Evolutionary conservation across 2,888 invertebrate genomes (phyloP), one percentile per base, ranked within the genome.

Genomic region (Papilio protenor): DNA sequence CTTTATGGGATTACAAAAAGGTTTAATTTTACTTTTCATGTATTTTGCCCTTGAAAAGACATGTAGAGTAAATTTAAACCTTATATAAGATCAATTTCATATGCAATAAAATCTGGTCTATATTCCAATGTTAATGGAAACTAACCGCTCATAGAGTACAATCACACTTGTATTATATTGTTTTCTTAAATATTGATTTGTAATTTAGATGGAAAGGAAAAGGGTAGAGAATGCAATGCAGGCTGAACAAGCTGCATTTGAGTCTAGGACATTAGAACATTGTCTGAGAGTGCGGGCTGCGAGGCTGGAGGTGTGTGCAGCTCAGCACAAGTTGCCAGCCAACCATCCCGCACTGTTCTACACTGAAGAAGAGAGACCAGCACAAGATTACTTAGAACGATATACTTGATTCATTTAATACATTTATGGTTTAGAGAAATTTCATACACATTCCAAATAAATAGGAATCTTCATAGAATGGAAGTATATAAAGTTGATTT

Each of bases 201-300:
- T 59, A 47, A 21, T 33, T 49, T 84, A 94, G 94, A 80, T 94
- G 77, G 88, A 94, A 84, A 88, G 92, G 73, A 88, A 91, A 84
- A 85, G 91, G 77, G 77, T 94, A 83, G 89, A 92, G 83, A 88
- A 89, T n/a, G 84, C 87, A 11, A 82, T 90, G 1, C 82, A 85
- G 75, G 87, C 88, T 0, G 93, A 94, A 11, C 82, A 85, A 0
- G 80, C 80, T 6, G 87, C 88, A 1, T 84, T 86, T 0, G 88
- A 90, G 47, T 77, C 85, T 5, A 84, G 83, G 23, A 85, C 85
- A 0, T 73, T 88, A 57, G 92, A 93, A 78, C 82, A 82, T 12
- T 85, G 92, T 0, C 77, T 94, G 8, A 84, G 89, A 1, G 80
- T 94, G 1, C 88, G 94, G 0, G 84, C 91, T 0, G 94, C 94